Percentiles rank a stretch among this genome's conserved stretches.
phyloP scores from a whole-genome alignment of 1,140 invertebrate genomes.

The Drosophila prosaltans region DNA sequence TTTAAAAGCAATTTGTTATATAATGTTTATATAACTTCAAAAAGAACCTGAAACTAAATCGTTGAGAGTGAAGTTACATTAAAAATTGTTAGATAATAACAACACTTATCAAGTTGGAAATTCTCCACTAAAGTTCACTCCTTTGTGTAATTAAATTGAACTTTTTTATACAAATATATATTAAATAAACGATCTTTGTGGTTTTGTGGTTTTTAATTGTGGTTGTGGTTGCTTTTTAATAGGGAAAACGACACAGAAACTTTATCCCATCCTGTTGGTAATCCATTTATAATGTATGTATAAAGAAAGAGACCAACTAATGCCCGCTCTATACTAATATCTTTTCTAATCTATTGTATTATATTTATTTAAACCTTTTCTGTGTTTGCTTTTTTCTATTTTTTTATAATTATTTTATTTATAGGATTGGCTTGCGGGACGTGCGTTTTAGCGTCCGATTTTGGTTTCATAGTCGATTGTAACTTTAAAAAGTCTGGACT shows the following conservation, averaged over 20 bases:
- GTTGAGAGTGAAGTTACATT: too few relatives aligned
- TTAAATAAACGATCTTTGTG: too few relatives aligned
- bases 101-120: too few relatives aligned
- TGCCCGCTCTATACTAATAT: slow-evolving; percentile 21
- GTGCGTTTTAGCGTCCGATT: slow-evolving; percentile 94
- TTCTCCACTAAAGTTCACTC: too few relatives aligned
- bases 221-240: slow-evolving; percentile 21
- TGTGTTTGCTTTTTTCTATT: slow-evolving; percentile 74
- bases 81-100: too few relatives aligned
- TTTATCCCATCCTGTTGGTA: not conserved
- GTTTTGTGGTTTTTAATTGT: not conserved
- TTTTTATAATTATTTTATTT: slow-evolving; percentile 74
- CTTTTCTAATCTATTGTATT: slow-evolving; percentile 45
- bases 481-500: slow-evolving; percentile 95
- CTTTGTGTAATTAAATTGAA: too few relatives aligned
- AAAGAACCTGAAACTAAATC: too few relatives aligned
- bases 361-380: slow-evolving; percentile 60
- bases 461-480: slow-evolving; percentile 93
- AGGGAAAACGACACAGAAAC: slow-evolving; percentile 59
- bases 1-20: too few relatives aligned
- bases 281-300: not conserved
- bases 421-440: slow-evolving; percentile 86
- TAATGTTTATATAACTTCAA: too few relatives aligned
- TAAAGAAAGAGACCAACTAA: slow-evolving; percentile 44
- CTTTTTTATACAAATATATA: too few relatives aligned